A percentile compares a stretch with the other conserved stretches of the same genome.
phyloP scores from a whole-genome alignment of 1,140 invertebrate genomes.

The Brachionus calyciflorus region DNA sequence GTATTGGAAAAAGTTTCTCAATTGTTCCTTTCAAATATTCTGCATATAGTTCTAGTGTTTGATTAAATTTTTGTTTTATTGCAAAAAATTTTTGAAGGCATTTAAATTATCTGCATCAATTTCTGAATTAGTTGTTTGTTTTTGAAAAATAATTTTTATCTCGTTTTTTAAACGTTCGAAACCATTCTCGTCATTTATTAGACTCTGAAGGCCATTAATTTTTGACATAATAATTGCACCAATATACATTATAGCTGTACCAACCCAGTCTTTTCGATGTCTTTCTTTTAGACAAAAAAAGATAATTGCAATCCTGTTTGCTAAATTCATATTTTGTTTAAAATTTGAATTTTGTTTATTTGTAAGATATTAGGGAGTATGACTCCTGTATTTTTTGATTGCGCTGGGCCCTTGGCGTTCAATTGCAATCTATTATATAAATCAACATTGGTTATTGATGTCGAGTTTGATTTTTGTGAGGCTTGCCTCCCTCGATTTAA shows the following conservation, averaged over 20 bases:
- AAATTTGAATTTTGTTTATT: constrained; percentile 7
- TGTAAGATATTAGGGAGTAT: neutral
- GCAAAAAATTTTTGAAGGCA: neutral
- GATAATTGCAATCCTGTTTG: neutral
- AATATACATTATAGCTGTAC: neutral
- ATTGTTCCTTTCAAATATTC: constrained; percentile 1
- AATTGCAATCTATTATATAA: neutral
- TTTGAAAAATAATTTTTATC: constrained; percentile 2
- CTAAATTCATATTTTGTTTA: neutral
- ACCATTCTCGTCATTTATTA: constrained; percentile 11
- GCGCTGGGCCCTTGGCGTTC: neutral
- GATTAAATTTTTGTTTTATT: constrained; percentile 10
- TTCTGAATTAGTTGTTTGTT: constrained; percentile 21
- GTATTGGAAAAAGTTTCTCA: constrained; percentile 35
- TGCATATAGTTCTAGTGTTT: constrained; percentile 16
- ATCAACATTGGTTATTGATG: constrained; percentile 1
- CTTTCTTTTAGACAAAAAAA: neutral
- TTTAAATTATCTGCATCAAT: constrained; percentile 1
- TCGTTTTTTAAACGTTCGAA: constrained; percentile 17
- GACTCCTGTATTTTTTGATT: neutral
- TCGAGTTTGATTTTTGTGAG: neutral
- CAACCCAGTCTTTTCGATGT: no score
- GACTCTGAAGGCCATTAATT: neutral
- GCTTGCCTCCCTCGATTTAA: neutral
- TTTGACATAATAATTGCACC: constrained; percentile 1